Base-by-base conservation (phyloP, 35 echinoderm and acorn worm species). In the Amphiura filiformis region DNA sequence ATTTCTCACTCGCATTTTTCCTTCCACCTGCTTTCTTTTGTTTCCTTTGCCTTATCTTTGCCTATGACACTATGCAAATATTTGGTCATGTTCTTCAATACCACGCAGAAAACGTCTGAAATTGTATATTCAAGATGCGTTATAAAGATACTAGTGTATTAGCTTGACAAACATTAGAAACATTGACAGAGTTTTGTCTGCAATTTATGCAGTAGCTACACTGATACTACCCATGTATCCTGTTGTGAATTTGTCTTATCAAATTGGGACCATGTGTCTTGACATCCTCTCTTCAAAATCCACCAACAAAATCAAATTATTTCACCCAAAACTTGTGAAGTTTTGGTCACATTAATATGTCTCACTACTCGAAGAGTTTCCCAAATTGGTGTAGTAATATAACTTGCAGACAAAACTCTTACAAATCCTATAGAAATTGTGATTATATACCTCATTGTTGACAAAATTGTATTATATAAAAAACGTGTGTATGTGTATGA, bases 401-500 rank as follows among this genome's bases (percentile, higher is more conserved):
- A 11, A 26, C 28, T 70, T 70, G 61, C 26, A 2, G 28, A 30
- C 61, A 70, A n/a, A 70, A 23, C 61, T 70, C 61, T 20, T 13
- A 47, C 41, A 30, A 15, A n/a, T 70, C 61, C 61, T 26, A 52
- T 52, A 70, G 61, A 30, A 70, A 70, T 70, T 70, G 61, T 70
- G 61, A 70, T 70, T 70, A 70, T 70, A 70, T 70, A 70, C 61
- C 61, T 70, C 61, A 70, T 70, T 70, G 61, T 70, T 70, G 15
- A 70, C 61, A 26, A 70, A 70, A 70, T 15, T 70, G 9, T 70
- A n/a, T 70, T 3, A 15, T 70, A 70, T 18, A 70, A 70, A 70
- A 70, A 70, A 52, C n/a, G 61, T 70, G 61, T 70, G 61, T 70
- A 70, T 70, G 61, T 70, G 61, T 70, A 70, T 70, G 61, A 70